Conservation (phyloP, 2,113 vertebrate genomes). For the Seriola aureovittata region DNA sequence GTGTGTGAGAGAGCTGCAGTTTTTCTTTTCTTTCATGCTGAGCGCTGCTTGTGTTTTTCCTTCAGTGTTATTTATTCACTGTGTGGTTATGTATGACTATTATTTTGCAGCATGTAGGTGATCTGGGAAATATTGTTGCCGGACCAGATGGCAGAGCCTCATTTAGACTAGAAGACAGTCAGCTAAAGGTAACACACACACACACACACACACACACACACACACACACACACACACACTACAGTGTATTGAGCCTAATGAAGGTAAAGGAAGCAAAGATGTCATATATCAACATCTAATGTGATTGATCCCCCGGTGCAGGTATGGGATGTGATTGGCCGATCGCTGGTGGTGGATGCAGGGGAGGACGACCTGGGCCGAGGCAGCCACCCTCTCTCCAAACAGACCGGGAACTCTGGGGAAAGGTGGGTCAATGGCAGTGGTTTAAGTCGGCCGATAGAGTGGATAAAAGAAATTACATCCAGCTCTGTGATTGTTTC, state of each 20-base stretch:
- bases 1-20: neutral
- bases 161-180: conserved; percentile 88
- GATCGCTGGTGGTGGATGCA: conserved; percentile 90
- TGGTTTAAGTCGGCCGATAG: neutral
- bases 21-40: neutral
- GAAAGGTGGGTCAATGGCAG: conserved; percentile 81
- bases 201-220: conserved; percentile 7
- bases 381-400: conserved; percentile 87
- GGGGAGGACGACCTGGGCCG: conserved; percentile 91
- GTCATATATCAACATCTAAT: neutral
- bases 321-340: conserved; percentile 94
- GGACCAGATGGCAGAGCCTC: conserved; percentile 84
- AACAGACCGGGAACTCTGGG: conserved; percentile 90
- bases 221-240: conserved; percentile 2
- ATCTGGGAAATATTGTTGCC: conserved; percentile 90
- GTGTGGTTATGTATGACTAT: neutral
- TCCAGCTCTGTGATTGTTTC: no score
- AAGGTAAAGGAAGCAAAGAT: neutral
- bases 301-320: conserved; percentile 53
- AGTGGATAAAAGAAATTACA: neutral
- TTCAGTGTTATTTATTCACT: neutral
- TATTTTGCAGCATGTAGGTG: conserved; percentile 87
- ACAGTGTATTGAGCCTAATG: neutral
- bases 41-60: neutral
- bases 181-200: conserved; percentile 85